A percentile compares a stretch with the other conserved stretches of the same genome.
These are phyloP conservation scores for Phyto melanocephala DNA, from an alignment of 2,888 invertebrate genomes.

Conservation along the genomic window DNA sequence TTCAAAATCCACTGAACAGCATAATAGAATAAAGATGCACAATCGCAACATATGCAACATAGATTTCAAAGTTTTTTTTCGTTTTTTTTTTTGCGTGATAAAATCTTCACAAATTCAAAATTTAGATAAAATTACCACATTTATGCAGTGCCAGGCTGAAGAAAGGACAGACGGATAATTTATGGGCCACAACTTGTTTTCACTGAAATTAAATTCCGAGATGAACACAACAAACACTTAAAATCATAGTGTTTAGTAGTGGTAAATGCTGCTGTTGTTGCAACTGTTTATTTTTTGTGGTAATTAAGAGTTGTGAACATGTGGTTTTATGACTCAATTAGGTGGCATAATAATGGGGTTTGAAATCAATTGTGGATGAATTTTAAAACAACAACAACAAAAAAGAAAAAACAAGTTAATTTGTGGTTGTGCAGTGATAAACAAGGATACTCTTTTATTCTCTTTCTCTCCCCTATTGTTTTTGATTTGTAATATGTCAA, in stretches of 20 bases:
- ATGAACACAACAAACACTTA: not conserved
- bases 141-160: not conserved
- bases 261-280: conserved; percentile 1
- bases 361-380: conserved; percentile 62
- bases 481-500: conserved; percentile 5
- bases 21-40: conserved; percentile 27
- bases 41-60: conserved; percentile 55
- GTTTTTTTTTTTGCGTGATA: not conserved
- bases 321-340: conserved; percentile 78
- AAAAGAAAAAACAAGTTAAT: conserved; percentile 72
- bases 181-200: conserved; percentile 45
- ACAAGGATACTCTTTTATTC: not conserved
- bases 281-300: not conserved
- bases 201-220: conserved; percentile 13
- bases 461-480: not conserved
- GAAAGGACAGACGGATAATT: conserved; percentile 37
- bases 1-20: conserved; percentile 33
- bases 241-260: not conserved
- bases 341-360: conserved; percentile 75
- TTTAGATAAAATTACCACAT: conserved; percentile 37
- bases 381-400: not conserved
- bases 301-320: conserved; percentile 74
- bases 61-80: not conserved
- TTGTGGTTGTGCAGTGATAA: conserved; percentile 65
- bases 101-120: not conserved